Evolutionary conservation across 2,888 invertebrate genomes (phyloP), one percentile per base, ranked within the genome.

Genomic region (Epinotia demarniana): DNA sequence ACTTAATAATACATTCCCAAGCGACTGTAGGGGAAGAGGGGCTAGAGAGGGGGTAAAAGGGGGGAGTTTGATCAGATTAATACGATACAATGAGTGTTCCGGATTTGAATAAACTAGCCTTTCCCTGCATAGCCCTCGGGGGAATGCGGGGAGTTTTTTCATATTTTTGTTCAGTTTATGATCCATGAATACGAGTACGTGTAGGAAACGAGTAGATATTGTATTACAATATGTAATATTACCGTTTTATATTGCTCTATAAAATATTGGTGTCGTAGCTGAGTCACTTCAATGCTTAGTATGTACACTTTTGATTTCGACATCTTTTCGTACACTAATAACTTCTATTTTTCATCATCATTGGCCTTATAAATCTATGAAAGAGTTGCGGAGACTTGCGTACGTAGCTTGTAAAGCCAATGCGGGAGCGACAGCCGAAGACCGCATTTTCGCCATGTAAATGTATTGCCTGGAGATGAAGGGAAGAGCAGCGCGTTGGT

Each of bases 1-100:
- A 73, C 73, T 69, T 68, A 68, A 63, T 73, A 68, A 68, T 69
- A 68, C 55, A 69, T 68, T 68, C 72, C 63, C 63, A 33, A 55
- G 72, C n/a, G 57, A n/a, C 27, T 53, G 18, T 43, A n/a, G 23
- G 11, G 39, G 12, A 18, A 33, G 63, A 11, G 39, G 63, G 43
- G 55, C n/a, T 23, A 2, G 3, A 9, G 33, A n/a, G 19, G 39
- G 53, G 69, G 46, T 19, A n/a, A 23, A 9, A 49, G 4, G 64
- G 64, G 64, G 64, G 23, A 23, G 23, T 49, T 64, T 64, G 49
- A 64, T 64, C 64, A 64, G 64, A 64, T 64, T 64, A 64, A 64
- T 64, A 64, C 63, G 63, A 64, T 64, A 64, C 23, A 64, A 49
- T 64, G 64, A 64, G 64, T 64, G 13, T 63, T 63, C 64, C 46